Percentiles rank a stretch among this genome's conserved stretches.
These are phyloP conservation scores for Hermetia illucens DNA, from an alignment of 1,140 invertebrate genomes.

Conservation along the genomic window DNA sequence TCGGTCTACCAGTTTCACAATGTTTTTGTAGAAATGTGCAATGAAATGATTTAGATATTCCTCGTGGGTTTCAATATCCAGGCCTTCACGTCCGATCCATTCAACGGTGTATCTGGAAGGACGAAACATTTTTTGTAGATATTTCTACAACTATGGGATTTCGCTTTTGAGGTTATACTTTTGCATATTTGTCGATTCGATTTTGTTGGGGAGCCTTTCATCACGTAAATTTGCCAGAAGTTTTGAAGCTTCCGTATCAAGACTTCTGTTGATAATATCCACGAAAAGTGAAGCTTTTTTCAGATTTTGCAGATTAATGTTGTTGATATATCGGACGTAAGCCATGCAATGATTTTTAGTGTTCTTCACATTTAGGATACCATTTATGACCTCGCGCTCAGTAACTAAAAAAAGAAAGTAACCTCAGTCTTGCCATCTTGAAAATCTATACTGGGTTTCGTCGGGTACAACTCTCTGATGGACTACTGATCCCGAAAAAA, in stretches of 20 bases:
- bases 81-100: conserved; percentile 91
- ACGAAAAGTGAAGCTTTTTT: conserved; percentile 89
- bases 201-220: conserved; percentile 70
- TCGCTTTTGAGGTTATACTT: too few species aligned
- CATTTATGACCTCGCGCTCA: conserved; percentile 93
- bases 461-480: background rate
- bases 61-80: conserved; percentile 82
- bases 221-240: conserved; percentile 81
- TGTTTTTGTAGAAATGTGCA: conserved; percentile 87
- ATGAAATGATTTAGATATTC: conserved; percentile 95
- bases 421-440: background rate
- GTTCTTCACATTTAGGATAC: conserved; percentile 84
- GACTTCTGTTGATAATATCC: conserved; percentile 83
- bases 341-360: conserved; percentile 94
- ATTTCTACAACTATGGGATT: background rate
- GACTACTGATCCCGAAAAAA: conserved; percentile 4
- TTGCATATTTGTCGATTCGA: conserved; percentile 75
- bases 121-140: background rate
- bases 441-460: background rate
- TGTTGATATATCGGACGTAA: conserved; percentile 91
- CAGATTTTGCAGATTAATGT: conserved; percentile 91
- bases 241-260: conserved; percentile 87
- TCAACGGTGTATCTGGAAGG: conserved; percentile 77
- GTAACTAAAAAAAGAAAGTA: conserved; percentile 57
- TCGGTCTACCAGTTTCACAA: conserved; percentile 81